These are phyloP conservation scores for Stenotaenia linearis DNA, from an alignment of 2,888 invertebrate genomes.

Conservation along the genomic window DNA sequence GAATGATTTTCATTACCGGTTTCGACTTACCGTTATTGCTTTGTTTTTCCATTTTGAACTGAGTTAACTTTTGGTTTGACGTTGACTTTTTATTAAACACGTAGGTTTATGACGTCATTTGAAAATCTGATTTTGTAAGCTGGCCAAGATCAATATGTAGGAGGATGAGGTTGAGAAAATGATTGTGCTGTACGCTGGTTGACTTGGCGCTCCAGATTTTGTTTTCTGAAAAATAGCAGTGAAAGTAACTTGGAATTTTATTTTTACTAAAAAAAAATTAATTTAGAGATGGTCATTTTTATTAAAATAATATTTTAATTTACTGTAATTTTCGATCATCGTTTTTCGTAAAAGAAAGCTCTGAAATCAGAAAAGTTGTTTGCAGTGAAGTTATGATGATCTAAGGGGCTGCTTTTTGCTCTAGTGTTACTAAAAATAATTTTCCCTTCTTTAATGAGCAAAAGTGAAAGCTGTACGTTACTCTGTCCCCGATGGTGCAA, in stretches of 20 bases:
- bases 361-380: not conserved
- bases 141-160: constrained; percentile 17
- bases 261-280: not conserved
- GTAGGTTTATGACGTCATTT: constrained; percentile 1
- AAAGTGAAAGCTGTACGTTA: not conserved
- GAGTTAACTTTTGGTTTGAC: not conserved
- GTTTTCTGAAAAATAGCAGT: not conserved
- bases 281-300: too few relatives aligned
- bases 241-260: not conserved
- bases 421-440: not conserved
- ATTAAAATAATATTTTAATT: too few relatives aligned
- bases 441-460: not conserved
- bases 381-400: not conserved
- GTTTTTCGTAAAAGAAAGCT: too few relatives aligned
- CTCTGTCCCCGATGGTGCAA: not conserved
- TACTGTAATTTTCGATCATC: too few relatives aligned
- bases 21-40: not conserved
- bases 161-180: not conserved
- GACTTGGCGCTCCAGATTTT: not conserved
- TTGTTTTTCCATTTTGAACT: not conserved
- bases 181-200: not conserved
- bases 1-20: not conserved
- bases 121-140: not conserved
- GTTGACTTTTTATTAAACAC: not conserved
- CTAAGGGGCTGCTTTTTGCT: not conserved